phyloP scores from a whole-genome alignment of 2,797 vertebrate species.

The Notamacropus eugenii region DNA sequence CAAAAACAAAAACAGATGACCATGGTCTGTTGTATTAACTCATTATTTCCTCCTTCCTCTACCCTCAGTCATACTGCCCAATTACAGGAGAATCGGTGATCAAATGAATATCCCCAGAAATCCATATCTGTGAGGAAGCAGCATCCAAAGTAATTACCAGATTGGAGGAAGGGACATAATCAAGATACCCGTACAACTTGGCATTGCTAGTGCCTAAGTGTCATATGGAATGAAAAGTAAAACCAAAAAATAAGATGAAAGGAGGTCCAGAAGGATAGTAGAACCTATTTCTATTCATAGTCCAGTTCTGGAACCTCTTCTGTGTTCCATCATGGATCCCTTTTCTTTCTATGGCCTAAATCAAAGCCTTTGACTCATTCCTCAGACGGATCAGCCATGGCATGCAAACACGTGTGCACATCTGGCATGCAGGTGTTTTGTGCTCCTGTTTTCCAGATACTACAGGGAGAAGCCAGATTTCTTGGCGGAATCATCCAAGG shows the following conservation, averaged over 20 bases:
- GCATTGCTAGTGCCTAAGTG: slow-evolving; percentile 21
- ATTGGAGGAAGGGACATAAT: neutral
- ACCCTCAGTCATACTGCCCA: neutral
- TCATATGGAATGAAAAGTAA: neutral
- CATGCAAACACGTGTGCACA: slow-evolving; percentile 66
- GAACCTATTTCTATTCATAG: slow-evolving; percentile 49
- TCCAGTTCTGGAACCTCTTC: slow-evolving; percentile 71
- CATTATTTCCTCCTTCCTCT: slow-evolving; percentile 10
- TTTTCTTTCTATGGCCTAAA: slow-evolving; percentile 66
- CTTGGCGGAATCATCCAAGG: neutral
- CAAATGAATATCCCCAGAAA: slow-evolving; percentile 2
- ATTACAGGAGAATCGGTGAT: neutral
- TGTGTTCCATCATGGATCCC: slow-evolving; percentile 43
- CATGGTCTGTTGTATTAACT: neutral
- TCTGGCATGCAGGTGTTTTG: slow-evolving; percentile 81
- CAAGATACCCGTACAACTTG: slow-evolving; percentile 40
- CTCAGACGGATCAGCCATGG: slow-evolving; percentile 72
- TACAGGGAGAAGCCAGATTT: neutral
- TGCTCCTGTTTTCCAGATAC: slow-evolving; percentile 41
- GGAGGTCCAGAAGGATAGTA: neutral
- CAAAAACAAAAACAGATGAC: neutral
- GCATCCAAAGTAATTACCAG: slow-evolving; percentile 29
- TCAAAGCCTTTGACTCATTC: slow-evolving; percentile 50
- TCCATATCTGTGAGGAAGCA: neutral
- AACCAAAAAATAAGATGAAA: slow-evolving; percentile 64